Evolutionary conservation across 2,888 invertebrate species (phyloP).

Genomic region (Listrodromus nycthemerus): DNA sequence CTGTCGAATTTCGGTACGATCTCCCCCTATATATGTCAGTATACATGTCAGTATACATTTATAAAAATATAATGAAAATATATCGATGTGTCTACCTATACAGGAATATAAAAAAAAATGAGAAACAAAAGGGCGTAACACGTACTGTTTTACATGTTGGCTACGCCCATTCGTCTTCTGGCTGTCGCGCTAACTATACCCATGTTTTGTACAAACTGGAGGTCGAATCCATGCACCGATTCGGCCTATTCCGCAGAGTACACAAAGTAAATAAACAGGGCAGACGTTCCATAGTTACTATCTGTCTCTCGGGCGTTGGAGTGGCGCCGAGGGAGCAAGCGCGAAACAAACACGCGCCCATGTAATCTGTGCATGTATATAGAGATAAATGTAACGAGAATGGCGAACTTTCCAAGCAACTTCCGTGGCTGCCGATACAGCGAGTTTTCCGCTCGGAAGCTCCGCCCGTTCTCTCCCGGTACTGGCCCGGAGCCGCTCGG

Average conservation of each 20-base stretch:
- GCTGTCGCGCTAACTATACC: too few relatives aligned
- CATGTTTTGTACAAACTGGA: too few relatives aligned
- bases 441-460: neutral
- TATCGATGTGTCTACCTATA: too few relatives aligned
- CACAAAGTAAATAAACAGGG: neutral
- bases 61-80: neutral
- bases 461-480: neutral
- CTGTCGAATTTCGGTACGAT: too few relatives aligned
- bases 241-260: constrained; percentile 29
- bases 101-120: too few relatives aligned
- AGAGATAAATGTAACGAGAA: neutral
- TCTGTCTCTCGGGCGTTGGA: neutral
- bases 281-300: constrained; percentile 24
- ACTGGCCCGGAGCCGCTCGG: neutral
- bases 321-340: neutral
- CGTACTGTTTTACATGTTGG: too few relatives aligned
- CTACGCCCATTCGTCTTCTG: too few relatives aligned
- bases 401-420: neutral
- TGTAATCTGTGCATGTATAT: neutral
- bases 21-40: too few relatives aligned
- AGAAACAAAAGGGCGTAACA: too few relatives aligned
- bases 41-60: neutral
- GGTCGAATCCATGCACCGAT: constrained; percentile 14
- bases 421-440: neutral
- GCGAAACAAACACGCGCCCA: neutral